A percentile compares a stretch with the other conserved stretches of the same genome.
Conservation (phyloP, 2,113 vertebrate genomes). For the Boulengeromyrus knoepffleri region DNA sequence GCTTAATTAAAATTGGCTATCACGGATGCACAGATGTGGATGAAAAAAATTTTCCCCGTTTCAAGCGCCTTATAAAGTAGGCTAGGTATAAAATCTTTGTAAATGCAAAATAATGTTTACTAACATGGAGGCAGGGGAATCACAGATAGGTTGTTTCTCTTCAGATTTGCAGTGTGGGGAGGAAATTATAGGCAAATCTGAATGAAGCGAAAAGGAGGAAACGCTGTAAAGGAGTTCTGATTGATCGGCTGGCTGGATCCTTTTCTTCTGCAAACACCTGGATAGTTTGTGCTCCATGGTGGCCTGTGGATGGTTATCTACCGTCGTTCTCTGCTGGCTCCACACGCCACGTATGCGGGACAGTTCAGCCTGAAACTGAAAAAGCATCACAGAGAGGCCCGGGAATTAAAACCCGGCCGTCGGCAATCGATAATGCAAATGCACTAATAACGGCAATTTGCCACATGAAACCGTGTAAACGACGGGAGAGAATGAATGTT, state of each 20-base stretch:
- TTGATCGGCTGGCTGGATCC: not conserved
- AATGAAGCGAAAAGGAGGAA: not conserved
- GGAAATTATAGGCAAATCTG: not conserved
- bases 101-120: constrained; percentile 4
- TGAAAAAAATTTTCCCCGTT: not conserved
- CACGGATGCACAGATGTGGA: not conserved
- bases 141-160: not conserved
- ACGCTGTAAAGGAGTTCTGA: not conserved
- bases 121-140: not conserved
- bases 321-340: not conserved
- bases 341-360: not conserved
- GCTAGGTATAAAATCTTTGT: not conserved
- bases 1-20: not conserved
- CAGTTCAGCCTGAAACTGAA: not conserved
- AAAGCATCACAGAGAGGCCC: not conserved
- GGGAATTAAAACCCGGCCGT: constrained; percentile 31
- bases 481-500: not conserved
- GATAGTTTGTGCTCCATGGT: not conserved
- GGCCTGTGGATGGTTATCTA: not conserved
- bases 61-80: not conserved
- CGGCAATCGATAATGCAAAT: constrained; percentile 46
- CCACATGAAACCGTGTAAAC: constrained; percentile 17
- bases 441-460: constrained; percentile 36
- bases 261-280: no score
- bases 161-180: not conserved